Base-by-base conservation (phyloP, 2,797 vertebrate species). In the Fratercula arctica region DNA sequence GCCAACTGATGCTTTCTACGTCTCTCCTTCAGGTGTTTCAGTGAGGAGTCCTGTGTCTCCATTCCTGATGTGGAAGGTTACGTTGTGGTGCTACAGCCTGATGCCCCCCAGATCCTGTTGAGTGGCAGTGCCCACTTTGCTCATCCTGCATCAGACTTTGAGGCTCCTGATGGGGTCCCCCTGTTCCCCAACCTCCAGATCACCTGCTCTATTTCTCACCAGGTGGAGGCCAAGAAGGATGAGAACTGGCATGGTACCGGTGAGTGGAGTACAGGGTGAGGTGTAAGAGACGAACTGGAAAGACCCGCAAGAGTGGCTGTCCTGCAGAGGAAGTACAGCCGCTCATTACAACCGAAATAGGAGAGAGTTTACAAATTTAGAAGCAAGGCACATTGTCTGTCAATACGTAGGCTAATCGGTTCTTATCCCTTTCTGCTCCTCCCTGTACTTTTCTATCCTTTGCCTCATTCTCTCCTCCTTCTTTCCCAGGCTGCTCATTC, bases 81-180 rank as follows among this genome's bases (percentile, higher is more conserved):
- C 16, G 98, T 99, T 96, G 99, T 99, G 95, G 99, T 99, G 54
- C 98, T 99, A 21, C 99, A 99, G 98, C 99, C 99, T 0, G 99
- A 99, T 5, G 99, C 99, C 45, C 99, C 99, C 35, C 99, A 99
- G 97, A 99, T 99, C 97, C 98, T 99, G n/a, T 97, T 99, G 57
- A 99, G 98, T 8, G 99, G 99, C 41, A 99, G 98, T 15, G 98
- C 99, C n/a, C 99, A 99, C 96, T 98, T 99, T 96, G 99, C 99
- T 56, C 99, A 98, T 51, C 99, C 99, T 10, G 98, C 98, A 0
- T 98, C 98, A 11, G 99, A 99, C 96, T 99, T 99, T 2, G 99
- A 99, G 96, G 97, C 96, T 48, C 97, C 98, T 0, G 98, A 98
- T 2, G 99, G 99, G 10, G 98, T 99, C 17, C 98, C 98, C 19